Evolutionary conservation across 2,113 vertebrate genomes (phyloP).

Genomic region (Willisornis vidua): DNA sequence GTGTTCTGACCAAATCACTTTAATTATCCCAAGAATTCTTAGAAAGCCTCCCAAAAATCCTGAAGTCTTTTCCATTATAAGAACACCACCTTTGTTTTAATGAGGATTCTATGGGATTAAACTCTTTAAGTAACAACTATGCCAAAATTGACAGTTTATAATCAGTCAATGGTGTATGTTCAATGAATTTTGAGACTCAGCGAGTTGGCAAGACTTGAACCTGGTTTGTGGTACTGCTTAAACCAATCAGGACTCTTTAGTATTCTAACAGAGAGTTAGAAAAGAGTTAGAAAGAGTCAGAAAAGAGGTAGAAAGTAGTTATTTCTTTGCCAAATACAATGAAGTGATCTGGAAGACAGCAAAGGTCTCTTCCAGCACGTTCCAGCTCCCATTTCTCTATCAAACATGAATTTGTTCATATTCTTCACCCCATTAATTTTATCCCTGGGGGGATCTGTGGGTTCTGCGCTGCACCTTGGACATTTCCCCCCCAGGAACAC

Average conservation of each 20-base stretch:
- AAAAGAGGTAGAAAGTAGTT: not conserved
- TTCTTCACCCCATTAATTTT: not conserved
- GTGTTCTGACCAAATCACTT: not conserved
- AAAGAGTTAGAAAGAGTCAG: too few species aligned
- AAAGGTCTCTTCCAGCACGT: not conserved
- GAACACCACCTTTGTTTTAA: not conserved
- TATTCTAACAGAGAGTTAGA: not conserved
- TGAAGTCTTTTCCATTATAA: not conserved
- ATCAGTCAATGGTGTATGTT: not conserved
- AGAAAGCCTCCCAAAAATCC: not conserved
- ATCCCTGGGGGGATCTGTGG: not conserved
- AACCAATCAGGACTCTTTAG: not conserved
- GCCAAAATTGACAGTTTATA: not conserved
- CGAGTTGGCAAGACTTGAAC: not conserved
- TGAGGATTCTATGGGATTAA: not conserved
- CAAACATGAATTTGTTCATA: not conserved
- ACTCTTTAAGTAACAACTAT: not conserved
- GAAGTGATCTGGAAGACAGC: not conserved
- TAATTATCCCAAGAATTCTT: not conserved
- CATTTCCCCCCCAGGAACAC: not conserved
- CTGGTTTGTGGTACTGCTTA: not conserved
- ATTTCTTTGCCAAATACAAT: not conserved
- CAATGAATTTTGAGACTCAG: not conserved
- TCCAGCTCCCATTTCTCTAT: not conserved
- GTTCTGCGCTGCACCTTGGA: fast-evolving